Evolutionary conservation across 1,140 invertebrate species (phyloP).

Genomic region (Sycobia sp.): DNA sequence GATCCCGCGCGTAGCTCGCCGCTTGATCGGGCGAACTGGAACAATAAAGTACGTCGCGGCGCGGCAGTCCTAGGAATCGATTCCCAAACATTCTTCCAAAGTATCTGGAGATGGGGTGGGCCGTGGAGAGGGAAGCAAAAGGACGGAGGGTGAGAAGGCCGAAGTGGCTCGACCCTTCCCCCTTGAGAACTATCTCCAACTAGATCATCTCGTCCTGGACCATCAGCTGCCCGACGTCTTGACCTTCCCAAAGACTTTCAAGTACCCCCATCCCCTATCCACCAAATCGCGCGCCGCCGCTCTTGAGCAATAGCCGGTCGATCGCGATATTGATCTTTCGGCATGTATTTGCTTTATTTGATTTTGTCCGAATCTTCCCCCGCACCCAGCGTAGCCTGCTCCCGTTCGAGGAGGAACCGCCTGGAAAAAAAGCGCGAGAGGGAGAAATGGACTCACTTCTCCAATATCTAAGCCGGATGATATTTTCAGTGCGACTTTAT

Average conservation of each 20-base stretch:
- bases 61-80: slow-evolving; percentile 25
- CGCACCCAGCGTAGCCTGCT: too few species aligned
- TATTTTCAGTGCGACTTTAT: too few species aligned
- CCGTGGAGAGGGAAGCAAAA: background rate
- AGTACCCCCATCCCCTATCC: slow-evolving; percentile 15
- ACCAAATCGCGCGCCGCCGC: too few species aligned
- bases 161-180: slow-evolving; percentile 40
- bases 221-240: slow-evolving; percentile 36
- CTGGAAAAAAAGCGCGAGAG: too few species aligned
- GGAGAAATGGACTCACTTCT: too few species aligned
- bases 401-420: too few species aligned
- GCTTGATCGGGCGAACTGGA: too few species aligned
- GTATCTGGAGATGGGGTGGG: slow-evolving; percentile 15
- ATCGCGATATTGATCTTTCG: slow-evolving; percentile 15
- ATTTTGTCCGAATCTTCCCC: too few species aligned
- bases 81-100: slow-evolving; percentile 28
- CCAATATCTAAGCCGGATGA: too few species aligned
- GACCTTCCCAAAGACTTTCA: slow-evolving; percentile 44
- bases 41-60: background rate
- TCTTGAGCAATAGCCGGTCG: slow-evolving; percentile 10
- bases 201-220: slow-evolving; percentile 44
- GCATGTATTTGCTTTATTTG: too few species aligned
- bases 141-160: too few species aligned
- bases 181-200: slow-evolving; percentile 40
- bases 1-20: too few species aligned